A percentile compares a stretch with the other conserved stretches of the same genome.
Conservation (phyloP, 2,888 invertebrate genomes). For the Rhogogaster chlorosoma region DNA sequence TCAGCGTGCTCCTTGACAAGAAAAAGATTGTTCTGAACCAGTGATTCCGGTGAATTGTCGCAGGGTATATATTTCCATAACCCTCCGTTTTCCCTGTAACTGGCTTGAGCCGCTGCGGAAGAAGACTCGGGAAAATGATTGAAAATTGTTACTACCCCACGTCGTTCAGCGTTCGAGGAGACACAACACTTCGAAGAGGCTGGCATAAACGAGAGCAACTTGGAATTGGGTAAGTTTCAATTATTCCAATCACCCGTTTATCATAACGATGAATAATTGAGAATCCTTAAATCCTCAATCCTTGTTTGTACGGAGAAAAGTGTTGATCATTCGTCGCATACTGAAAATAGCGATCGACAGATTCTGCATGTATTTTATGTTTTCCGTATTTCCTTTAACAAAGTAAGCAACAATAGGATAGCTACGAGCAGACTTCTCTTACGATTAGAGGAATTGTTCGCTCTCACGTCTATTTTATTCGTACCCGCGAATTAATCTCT, state of each 20-base stretch:
- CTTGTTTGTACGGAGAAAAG: not conserved
- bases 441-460: not conserved
- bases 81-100: constrained; percentile 74
- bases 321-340: not conserved
- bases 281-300: constrained; percentile 77
- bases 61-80: not conserved
- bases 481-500: no score
- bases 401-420: constrained; percentile 83
- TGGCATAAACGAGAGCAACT: constrained; percentile 83
- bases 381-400: constrained; percentile 99
- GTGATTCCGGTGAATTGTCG: not conserved
- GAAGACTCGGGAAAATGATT: constrained; percentile 93
- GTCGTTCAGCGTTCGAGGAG: constrained; percentile 73
- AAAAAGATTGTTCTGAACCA: constrained; percentile 87
- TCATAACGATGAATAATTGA: not conserved
- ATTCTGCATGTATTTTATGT: constrained; percentile 89
- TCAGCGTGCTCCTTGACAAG: constrained; percentile 71
- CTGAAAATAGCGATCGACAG: not conserved
- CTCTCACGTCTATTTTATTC: not conserved
- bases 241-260: not conserved
- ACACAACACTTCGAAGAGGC: constrained; percentile 88
- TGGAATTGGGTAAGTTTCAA: constrained; percentile 83
- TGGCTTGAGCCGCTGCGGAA: constrained; percentile 97
- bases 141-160: constrained; percentile 96
- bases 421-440: constrained; percentile 40